Percentiles rank a stretch among this genome's conserved stretches.
Conservation (phyloP, 2,113 vertebrate genomes). For the Butorides virescens region DNA sequence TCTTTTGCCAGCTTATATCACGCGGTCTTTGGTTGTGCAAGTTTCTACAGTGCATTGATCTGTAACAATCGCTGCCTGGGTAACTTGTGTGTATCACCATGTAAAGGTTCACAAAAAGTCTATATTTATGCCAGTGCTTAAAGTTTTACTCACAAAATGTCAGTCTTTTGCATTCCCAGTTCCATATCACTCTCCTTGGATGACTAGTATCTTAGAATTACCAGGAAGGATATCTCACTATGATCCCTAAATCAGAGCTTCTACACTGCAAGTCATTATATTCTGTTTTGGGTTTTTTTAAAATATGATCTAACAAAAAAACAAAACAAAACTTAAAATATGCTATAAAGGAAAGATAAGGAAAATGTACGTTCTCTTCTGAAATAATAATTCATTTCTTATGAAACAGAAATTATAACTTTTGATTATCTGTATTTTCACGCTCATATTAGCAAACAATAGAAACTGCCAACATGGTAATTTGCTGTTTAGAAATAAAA, state of each 20-base stretch:
- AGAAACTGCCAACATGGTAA: not conserved
- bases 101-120: not conserved
- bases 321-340: not conserved
- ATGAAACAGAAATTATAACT: not conserved
- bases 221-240: not conserved
- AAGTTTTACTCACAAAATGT: not conserved
- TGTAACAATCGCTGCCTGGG: not conserved
- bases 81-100: rapidly evolving
- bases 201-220: not conserved
- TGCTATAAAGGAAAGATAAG: not conserved
- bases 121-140: not conserved
- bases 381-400: not conserved
- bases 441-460: not conserved
- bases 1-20: not conserved
- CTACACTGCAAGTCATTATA: not conserved
- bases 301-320: not conserved
- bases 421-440: not conserved
- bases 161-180: not conserved
- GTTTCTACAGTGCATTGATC: not conserved
- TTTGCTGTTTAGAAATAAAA: not conserved
- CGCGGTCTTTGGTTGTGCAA: not conserved
- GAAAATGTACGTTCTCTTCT: not conserved
- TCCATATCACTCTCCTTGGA: not conserved
- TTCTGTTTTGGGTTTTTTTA: not conserved
- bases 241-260: not conserved